Evolutionary conservation across 2,888 invertebrate species (phyloP).

Genomic region (Macrosoma leucophasiata): DNA sequence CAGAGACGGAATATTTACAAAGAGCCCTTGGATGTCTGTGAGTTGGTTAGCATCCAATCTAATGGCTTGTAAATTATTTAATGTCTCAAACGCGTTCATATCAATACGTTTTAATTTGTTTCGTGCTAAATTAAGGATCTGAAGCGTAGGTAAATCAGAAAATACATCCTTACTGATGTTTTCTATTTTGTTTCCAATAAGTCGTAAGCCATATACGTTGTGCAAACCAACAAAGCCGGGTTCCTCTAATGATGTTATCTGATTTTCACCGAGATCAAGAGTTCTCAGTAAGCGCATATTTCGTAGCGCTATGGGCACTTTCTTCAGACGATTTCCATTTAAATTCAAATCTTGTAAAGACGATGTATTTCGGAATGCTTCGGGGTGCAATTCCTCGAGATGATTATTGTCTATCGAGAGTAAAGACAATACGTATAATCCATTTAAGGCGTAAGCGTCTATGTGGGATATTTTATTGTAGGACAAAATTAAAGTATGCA

Average conservation of each 20-base stretch:
- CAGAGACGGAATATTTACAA: constrained; percentile 87
- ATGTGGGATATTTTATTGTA: constrained; percentile 90
- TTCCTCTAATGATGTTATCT: constrained; percentile 86
- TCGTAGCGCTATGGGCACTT: constrained; percentile 86
- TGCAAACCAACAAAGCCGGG: constrained; percentile 89
- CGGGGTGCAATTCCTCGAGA: constrained; percentile 88
- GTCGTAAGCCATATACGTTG: constrained; percentile 89
- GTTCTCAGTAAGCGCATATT: constrained; percentile 91
- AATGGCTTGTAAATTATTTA: constrained; percentile 88
- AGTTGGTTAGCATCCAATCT: constrained; percentile 90
- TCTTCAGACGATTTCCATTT: constrained; percentile 88
- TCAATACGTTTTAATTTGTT: constrained; percentile 88
- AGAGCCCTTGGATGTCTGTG: constrained; percentile 87
- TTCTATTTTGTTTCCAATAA: constrained; percentile 91
- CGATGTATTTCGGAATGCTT: constrained; percentile 93
- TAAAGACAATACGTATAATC: constrained; percentile 89
- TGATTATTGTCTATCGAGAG: constrained; percentile 91
- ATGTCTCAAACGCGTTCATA: constrained; percentile 86
- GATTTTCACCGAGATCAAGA: constrained; percentile 94
- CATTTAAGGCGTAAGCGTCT: constrained; percentile 91
- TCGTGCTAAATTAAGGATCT: constrained; percentile 90
- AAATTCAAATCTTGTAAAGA: constrained; percentile 92
- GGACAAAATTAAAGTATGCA: constrained; percentile 90
- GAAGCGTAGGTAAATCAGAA: constrained; percentile 85
- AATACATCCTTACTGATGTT: constrained; percentile 88